A percentile compares a stretch with the other conserved stretches of the same genome.
phyloP scores from a whole-genome alignment of 2,888 invertebrate genomes.

The Lottia gigantea region DNA sequence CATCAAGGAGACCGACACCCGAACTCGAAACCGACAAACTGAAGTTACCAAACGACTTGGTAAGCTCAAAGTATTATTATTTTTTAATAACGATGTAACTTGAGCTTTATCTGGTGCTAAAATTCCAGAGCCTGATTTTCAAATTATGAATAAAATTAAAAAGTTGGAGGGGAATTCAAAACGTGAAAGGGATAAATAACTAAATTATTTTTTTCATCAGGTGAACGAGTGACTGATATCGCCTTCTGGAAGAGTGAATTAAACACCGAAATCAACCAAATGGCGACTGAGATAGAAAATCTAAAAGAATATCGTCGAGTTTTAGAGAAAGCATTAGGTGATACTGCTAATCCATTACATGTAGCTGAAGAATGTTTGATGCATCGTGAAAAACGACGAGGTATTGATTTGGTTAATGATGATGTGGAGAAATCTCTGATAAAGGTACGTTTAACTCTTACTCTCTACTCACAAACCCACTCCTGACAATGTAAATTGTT shows the following conservation, averaged over 20 bases:
- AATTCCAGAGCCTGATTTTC: too few relatives aligned
- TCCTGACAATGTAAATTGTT: too few relatives aligned
- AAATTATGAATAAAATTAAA: too few relatives aligned
- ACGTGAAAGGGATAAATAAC: too few relatives aligned
- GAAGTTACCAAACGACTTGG: slow-evolving; percentile 88
- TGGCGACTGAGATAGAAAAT: slow-evolving; percentile 77
- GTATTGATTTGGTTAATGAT: slow-evolving; percentile 90
- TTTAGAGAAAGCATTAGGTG: slow-evolving; percentile 78
- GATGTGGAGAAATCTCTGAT: slow-evolving; percentile 85
- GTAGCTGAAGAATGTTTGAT: slow-evolving; percentile 94
- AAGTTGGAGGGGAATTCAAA: too few relatives aligned
- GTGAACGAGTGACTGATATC: slow-evolving; percentile 87
- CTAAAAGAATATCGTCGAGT: slow-evolving; percentile 69
- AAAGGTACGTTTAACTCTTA: too few relatives aligned
- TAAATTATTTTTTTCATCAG: slow-evolving; percentile 37
- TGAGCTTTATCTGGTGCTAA: too few relatives aligned
- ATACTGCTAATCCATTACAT: slow-evolving; percentile 87
- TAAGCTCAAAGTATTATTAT: slow-evolving; percentile 23
- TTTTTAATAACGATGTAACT: too few relatives aligned
- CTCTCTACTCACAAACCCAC: too few relatives aligned
- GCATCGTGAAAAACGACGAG: slow-evolving; percentile 87
- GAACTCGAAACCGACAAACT: slow-evolving; percentile 70
- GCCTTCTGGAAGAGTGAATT: slow-evolving; percentile 93
- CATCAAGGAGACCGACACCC: slow-evolving; percentile 67
- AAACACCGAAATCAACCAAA: slow-evolving; percentile 81